Evolutionary conservation across 1,140 invertebrate genomes (phyloP).

Genomic region (Apis laboriosa): DNA sequence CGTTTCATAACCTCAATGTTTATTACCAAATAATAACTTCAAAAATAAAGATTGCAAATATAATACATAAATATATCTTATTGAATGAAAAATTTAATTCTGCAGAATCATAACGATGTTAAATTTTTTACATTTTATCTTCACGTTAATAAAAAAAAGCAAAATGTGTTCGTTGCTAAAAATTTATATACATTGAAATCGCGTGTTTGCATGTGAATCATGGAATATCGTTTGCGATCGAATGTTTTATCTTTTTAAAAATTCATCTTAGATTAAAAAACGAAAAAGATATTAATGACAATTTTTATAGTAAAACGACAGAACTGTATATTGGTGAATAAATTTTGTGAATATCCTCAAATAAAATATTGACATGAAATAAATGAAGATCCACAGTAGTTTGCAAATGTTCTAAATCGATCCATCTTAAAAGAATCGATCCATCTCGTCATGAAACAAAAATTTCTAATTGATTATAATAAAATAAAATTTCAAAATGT

Average conservation of each 20-base stretch:
- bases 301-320: not conserved
- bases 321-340: conserved; percentile 13
- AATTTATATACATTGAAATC: not conserved
- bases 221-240: not conserved
- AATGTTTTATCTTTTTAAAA: not conserved
- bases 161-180: not conserved
- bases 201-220: not conserved
- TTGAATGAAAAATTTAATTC: no score
- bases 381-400: not conserved
- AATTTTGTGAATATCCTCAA: not conserved
- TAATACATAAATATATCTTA: no score
- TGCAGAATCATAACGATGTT: no score
- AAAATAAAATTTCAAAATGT: not conserved
- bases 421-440: not conserved
- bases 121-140: no score
- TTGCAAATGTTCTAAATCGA: not conserved
- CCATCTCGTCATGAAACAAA: not conserved
- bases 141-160: no score
- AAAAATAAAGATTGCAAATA: no score
- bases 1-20: no score
- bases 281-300: not conserved
- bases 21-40: no score
- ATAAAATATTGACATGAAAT: conserved; percentile 1
- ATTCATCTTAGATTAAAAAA: not conserved
- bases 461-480: not conserved